Conservation (phyloP, 2,888 invertebrate genomes). For the Adelphocoris suturalis region DNA sequence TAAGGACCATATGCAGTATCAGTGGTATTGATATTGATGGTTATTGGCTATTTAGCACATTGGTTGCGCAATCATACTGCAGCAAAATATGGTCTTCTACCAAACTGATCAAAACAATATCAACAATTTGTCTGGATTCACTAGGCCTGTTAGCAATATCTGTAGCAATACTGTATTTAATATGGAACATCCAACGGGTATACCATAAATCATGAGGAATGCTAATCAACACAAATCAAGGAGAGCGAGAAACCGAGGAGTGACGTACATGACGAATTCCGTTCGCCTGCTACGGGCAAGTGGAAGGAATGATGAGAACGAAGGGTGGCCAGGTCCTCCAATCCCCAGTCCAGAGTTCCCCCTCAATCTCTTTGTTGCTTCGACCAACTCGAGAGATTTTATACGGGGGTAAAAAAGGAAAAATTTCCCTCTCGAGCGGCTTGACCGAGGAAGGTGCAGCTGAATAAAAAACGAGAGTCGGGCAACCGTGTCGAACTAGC, state of each 20-base stretch:
- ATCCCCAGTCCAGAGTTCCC: not conserved
- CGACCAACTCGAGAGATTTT: not conserved
- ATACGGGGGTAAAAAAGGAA: not conserved
- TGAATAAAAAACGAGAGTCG: not conserved
- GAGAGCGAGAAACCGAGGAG: not conserved
- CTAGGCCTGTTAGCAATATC: too few relatives aligned
- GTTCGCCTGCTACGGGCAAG: not conserved
- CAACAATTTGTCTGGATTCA: too few relatives aligned
- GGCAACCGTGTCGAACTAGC: slow-evolving; percentile 1
- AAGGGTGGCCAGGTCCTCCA: not conserved
- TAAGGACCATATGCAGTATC: too few relatives aligned
- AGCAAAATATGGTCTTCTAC: too few relatives aligned
- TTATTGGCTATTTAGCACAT: too few relatives aligned
- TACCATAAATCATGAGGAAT: too few relatives aligned
- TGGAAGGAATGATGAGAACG: not conserved
- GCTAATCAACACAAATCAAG: slow-evolving; percentile 5
- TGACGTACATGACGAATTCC: not conserved
- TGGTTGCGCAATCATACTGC: too few relatives aligned
- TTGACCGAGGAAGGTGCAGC: not conserved
- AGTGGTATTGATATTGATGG: too few relatives aligned
- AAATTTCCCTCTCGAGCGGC: not conserved
- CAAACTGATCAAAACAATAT: too few relatives aligned
- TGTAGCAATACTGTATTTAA: too few relatives aligned
- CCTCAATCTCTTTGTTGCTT: not conserved
- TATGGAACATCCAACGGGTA: too few relatives aligned